Base-by-base conservation (phyloP, 1,140 invertebrate species). In the Drosophila neocordata region DNA sequence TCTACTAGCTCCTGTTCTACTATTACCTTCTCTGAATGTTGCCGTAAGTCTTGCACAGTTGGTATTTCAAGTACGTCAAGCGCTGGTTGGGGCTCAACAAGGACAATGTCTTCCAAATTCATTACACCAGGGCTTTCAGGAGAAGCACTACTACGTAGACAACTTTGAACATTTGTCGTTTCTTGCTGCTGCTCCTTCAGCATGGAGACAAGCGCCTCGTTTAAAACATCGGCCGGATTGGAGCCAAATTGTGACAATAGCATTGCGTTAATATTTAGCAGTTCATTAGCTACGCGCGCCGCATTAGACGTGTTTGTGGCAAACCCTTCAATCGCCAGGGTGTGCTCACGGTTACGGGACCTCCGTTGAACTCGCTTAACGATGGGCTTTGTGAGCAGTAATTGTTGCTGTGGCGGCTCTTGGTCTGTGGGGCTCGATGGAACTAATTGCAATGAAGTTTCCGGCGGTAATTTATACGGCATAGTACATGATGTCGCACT, bases 371-470 rank as follows among this genome's bases (percentile, higher is more conserved):
- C 8, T 7, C 76, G 79, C 22, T 77, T 88, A 5, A 52, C 12
- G 2, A 15, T 34, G 4, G 80, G 4, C 48, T 77, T 79, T 24
- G 15, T 41, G 9, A 24, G 38, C 12, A 41, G 24, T 35, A 38
- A 12, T 4, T 69, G 38, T 31, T 48, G 31, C 6, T 68, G 61
- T 15, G 55, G 41, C 0, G 58, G 35, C n/a, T 87, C 84, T 8
- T 68, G 53, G 6, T 84, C 89, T 11, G 83, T 85, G 9, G 87
- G 90, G 56, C 80, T 85, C 6, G 90, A 88, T 0, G 90, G 90
- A 27, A 91, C 85, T 20, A 91, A 66, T 38, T 91, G 90, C 7
- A 91, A 89, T 4, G 90, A 91, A 11, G 90, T 91, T 58, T 91
- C 90, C 15, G 90, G 85, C 13, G 90, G 90, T 24, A 91, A 57